phyloP scores from a whole-genome alignment of 2,797 vertebrate species.

The Serranus cabrilla region DNA sequence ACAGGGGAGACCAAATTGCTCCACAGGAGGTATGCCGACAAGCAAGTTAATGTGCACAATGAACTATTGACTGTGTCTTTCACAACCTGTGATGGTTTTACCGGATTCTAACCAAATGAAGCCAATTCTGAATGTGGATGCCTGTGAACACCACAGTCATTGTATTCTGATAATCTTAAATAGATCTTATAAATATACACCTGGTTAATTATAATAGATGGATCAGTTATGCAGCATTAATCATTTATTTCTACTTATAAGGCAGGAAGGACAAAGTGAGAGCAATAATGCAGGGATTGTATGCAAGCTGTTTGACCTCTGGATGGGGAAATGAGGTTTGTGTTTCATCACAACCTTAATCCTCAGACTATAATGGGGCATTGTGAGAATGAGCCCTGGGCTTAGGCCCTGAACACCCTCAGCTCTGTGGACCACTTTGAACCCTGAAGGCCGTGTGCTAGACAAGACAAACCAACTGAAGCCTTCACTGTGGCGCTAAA shows the following conservation, averaged over 20 bases:
- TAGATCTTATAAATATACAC: background rate
- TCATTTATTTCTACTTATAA: background rate
- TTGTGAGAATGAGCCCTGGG: slow-evolving; percentile 68
- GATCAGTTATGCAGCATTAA: background rate
- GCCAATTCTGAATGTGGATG: background rate
- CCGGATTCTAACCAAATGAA: background rate
- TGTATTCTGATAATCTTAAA: background rate
- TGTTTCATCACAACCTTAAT: slow-evolving; percentile 68
- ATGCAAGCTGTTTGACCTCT: slow-evolving; percentile 45
- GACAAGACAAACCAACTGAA: slow-evolving; percentile 2
- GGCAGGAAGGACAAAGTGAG: background rate
- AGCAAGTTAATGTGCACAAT: background rate
- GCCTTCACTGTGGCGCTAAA: background rate
- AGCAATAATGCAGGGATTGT: slow-evolving; percentile 43
- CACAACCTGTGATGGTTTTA: background rate
- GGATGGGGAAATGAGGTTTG: slow-evolving; percentile 61
- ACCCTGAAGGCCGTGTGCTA: background rate
- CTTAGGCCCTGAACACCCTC: slow-evolving; percentile 47
- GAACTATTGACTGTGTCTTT: background rate
- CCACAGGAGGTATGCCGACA: too few relatives aligned
- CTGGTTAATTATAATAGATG: background rate
- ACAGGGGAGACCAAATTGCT: background rate
- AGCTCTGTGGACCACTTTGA: slow-evolving; percentile 40
- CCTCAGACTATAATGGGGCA: slow-evolving; percentile 58
- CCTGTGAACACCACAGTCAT: too few relatives aligned